Conservation (phyloP, 2,888 invertebrate species). For the Dynastes hyllus region DNA sequence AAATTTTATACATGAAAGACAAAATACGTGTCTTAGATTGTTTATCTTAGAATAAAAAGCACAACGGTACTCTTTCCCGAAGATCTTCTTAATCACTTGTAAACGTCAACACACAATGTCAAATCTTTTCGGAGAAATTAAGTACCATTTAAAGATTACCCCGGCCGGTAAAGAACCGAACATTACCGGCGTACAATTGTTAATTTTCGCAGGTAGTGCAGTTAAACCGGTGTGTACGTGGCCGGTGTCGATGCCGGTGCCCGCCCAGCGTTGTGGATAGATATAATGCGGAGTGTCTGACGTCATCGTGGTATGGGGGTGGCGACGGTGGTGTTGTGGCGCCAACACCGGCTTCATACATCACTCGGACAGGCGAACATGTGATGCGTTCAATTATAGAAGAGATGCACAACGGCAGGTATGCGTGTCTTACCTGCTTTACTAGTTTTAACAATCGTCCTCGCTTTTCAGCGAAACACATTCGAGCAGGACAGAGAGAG, state of each 20-base stretch:
- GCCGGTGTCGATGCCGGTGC: not conserved
- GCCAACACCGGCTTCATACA: slow-evolving; percentile 58
- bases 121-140: not conserved
- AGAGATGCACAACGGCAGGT: slow-evolving; percentile 55
- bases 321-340: slow-evolving; percentile 55
- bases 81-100: not conserved
- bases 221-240: slow-evolving; percentile 29
- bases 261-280: slow-evolving; percentile 27
- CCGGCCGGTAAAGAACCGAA: slow-evolving; percentile 2
- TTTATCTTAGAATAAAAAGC: not conserved
- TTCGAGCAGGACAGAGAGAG: slow-evolving; percentile 22
- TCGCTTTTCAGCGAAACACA: slow-evolving; percentile 43
- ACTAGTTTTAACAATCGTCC: slow-evolving; percentile 46
- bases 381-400: slow-evolving; percentile 57
- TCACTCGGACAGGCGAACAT: slow-evolving; percentile 61
- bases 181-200: slow-evolving; percentile 13
- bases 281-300: slow-evolving; percentile 39
- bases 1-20: too few species aligned
- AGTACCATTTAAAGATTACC: slow-evolving; percentile 33
- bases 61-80: not conserved
- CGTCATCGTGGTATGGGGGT: slow-evolving; percentile 44
- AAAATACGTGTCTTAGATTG: too few species aligned
- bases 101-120: slow-evolving; percentile 13
- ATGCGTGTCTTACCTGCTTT: slow-evolving; percentile 56
- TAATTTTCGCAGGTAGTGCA: slow-evolving; percentile 46